Conservation (phyloP, 2,888 invertebrate genomes). For the Ophioninae sp. region DNA sequence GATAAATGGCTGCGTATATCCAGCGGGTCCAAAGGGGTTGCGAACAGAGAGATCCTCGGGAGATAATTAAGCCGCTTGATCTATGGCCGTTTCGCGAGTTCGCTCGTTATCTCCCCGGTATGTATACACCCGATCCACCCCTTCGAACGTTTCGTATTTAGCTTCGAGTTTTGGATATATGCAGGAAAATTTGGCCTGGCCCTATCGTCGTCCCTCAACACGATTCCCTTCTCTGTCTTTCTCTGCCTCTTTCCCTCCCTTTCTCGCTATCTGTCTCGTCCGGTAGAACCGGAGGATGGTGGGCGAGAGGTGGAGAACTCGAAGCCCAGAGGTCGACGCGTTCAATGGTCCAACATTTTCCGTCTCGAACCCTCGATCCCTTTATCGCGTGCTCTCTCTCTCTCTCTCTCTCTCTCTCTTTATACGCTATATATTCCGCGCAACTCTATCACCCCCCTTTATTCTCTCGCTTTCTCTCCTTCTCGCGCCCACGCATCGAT, state of each 20-base stretch:
- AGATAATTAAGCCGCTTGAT: slow-evolving; percentile 81
- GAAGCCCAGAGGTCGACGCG: slow-evolving; percentile 79
- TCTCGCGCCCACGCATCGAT: slow-evolving; percentile 44
- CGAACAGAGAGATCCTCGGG: slow-evolving; percentile 75
- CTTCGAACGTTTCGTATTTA: slow-evolving; percentile 72
- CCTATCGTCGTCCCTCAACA: slow-evolving; percentile 57
- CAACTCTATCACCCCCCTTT: slow-evolving; percentile 58
- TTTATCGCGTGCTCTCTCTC: slow-evolving; percentile 68
- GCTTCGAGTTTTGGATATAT: slow-evolving; percentile 75
- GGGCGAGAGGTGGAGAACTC: slow-evolving; percentile 66
- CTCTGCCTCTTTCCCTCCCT: slow-evolving; percentile 34
- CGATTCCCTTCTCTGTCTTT: slow-evolving; percentile 57
- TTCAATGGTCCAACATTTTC: slow-evolving; percentile 80
- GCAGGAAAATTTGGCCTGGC: slow-evolving; percentile 61
- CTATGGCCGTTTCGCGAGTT: slow-evolving; percentile 81
- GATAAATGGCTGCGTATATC: slow-evolving; percentile 35
- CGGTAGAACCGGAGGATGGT: slow-evolving; percentile 41
- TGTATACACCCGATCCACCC: slow-evolving; percentile 68
- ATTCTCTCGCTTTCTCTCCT: slow-evolving; percentile 52
- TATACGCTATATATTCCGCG: slow-evolving; percentile 43
- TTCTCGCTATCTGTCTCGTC: slow-evolving; percentile 54
- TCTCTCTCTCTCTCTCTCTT: slow-evolving; percentile 51
- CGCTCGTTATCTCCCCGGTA: slow-evolving; percentile 81
- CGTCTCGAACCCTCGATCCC: slow-evolving; percentile 73
- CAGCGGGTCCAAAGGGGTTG: slow-evolving; percentile 60